A percentile compares a stretch with the other conserved stretches of the same genome.
phyloP scores from a whole-genome alignment of 2,888 invertebrate species.

The Hypena proboscidalis region DNA sequence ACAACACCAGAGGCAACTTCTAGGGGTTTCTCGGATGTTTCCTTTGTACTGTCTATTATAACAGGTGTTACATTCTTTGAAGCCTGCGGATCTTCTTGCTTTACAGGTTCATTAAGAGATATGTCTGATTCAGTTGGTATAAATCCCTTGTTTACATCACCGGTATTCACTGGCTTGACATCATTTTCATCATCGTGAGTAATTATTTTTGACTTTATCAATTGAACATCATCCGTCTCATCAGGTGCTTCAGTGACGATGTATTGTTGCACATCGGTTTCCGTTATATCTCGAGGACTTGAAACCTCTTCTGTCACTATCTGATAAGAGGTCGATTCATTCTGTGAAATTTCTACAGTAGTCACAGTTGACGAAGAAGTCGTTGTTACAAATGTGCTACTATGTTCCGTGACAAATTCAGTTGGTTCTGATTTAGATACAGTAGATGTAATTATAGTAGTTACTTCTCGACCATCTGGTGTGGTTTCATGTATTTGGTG shows the following conservation, averaged over 20 bases:
- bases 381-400: conserved; percentile 59
- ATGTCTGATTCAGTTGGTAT: conserved; percentile 3
- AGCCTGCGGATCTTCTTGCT: conserved; percentile 2
- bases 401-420: conserved; percentile 61
- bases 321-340: conserved; percentile 64
- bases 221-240: conserved; percentile 46
- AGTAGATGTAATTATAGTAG: conserved; percentile 55
- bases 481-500: conserved; percentile 46
- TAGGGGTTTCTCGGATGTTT: conserved; percentile 49
- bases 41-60: neutral
- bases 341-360: conserved; percentile 66
- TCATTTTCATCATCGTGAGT: conserved; percentile 14
- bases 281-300: conserved; percentile 40
- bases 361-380: conserved; percentile 67
- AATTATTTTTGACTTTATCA: conserved; percentile 9
- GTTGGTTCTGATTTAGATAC: conserved; percentile 58
- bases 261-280: conserved; percentile 47
- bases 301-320: conserved; percentile 54
- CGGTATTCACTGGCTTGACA: conserved; percentile 3
- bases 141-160: conserved; percentile 5
- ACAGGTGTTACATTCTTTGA: conserved; percentile 9
- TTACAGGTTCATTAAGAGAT: conserved; percentile 6
- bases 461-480: conserved; percentile 56
- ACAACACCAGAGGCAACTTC: conserved; percentile 89
- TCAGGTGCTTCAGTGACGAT: conserved; percentile 53